Evolutionary conservation across 2,113 vertebrate species (phyloP), one percentile per base, ranked within the genome.

Genomic region (Sterna hirundo): DNA sequence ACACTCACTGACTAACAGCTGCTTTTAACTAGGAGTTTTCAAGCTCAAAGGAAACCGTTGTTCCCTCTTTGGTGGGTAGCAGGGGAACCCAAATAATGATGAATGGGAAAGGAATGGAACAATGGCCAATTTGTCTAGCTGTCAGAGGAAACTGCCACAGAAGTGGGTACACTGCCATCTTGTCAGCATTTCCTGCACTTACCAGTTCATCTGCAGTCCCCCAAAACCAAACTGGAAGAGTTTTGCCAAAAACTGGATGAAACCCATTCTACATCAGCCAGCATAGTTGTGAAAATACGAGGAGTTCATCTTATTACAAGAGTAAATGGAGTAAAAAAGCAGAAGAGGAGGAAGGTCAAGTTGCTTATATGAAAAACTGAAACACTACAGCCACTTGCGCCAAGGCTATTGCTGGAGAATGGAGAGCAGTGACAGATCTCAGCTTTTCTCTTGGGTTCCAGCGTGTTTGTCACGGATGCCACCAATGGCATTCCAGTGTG

Each of bases 41-140:
- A 75, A 96, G 55, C 75, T 94, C 54, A 96, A 92, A 46, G 55
- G 27, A 91, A 94, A 82, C 80, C 2, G 5, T 91, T 89, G 69
- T 96, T 94, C 68, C 42, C 65, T 75, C 36, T 82, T 84, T 26
- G 52, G 57, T 61, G 77, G 77, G 66, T 54, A 91, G 58, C 38
- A 78, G 40, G 26, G 69, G 34, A 94, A 92, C 80, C 47, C 69
- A 91, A 91, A 84, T 69, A 49, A 95, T 52, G 77, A 68, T 68
- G 42, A 92, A 96, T 94, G 52, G 40, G 49, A 79, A 84, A 91
- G 55, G 78, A 96, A 60, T 36, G 72, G 66, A 94, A 95, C 83
- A 96, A 93, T 60, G 29, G 64, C 60, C 19, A 75, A 79, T 88
- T 92, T 95, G 79, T 95, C 79, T 89, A 40, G 12, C 54, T 90